A percentile compares a stretch with the other conserved stretches of the same genome.
phyloP scores from a whole-genome alignment of 2,888 invertebrate species.

The Steinernema hermaphroditum region DNA sequence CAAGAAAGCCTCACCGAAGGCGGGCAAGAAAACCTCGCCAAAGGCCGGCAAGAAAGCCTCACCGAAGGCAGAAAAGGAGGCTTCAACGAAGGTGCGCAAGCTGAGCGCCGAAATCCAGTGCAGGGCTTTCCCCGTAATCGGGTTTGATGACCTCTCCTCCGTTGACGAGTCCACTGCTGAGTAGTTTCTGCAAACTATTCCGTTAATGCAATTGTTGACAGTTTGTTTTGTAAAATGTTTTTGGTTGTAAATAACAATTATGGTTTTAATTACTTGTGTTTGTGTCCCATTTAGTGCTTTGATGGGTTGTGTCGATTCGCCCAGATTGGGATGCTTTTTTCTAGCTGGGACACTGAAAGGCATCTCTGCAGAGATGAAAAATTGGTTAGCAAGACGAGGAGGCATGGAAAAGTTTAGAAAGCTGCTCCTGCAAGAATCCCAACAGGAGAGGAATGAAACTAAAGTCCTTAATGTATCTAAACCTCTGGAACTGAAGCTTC shows the following conservation, averaged over 20 bases:
- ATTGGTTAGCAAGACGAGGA: no score
- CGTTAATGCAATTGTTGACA: not conserved
- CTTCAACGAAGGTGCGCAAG: not conserved
- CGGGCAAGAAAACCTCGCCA: not conserved
- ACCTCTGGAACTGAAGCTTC: no score
- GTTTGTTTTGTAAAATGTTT: slow-evolving; percentile 5
- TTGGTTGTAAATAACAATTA: not conserved
- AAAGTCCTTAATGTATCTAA: no score
- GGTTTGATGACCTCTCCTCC: not conserved
- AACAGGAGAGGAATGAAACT: no score
- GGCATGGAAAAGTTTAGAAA: no score
- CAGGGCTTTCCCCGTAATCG: not conserved
- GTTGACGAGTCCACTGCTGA: not conserved
- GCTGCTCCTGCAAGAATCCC: no score
- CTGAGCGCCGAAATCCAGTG: not conserved
- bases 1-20: not conserved
- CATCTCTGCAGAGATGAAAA: no score
- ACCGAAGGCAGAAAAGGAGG: not conserved
- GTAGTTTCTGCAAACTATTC: not conserved
- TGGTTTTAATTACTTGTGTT: not conserved
- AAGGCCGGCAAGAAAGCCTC: not conserved
- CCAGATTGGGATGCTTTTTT: no score
- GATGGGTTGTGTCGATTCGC: no score
- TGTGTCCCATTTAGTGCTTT: not conserved
- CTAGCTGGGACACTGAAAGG: no score